phyloP scores from a whole-genome alignment of 2,797 vertebrate species.

The Ibycter americanus region DNA sequence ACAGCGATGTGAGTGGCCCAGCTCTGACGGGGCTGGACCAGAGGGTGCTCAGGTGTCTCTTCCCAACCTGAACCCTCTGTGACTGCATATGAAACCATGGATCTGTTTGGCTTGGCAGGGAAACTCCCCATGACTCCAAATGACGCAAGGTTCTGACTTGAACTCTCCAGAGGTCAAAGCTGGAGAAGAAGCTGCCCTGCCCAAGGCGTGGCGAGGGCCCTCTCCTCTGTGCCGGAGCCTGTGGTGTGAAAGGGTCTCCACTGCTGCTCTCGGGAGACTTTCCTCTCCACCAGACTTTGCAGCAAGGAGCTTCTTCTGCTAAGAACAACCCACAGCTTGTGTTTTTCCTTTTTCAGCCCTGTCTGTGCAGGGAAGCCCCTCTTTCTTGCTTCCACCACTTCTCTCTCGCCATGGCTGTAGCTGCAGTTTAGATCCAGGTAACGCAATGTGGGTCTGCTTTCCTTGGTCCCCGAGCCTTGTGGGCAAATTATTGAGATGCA shows the following conservation, averaged over 20 bases:
- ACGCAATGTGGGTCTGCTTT: background rate
- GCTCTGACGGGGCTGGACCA: accelerated
- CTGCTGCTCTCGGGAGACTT: background rate
- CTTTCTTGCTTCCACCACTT: background rate
- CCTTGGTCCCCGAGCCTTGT: background rate
- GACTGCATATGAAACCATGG: background rate
- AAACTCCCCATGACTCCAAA: background rate
- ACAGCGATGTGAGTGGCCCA: accelerated
- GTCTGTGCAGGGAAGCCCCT: accelerated
- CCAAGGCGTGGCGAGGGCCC: accelerated
- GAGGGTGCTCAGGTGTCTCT: too few relatives aligned
- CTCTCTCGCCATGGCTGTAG: background rate
- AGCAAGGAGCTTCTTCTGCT: background rate
- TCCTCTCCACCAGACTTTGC: background rate
- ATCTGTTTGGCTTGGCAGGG: background rate
- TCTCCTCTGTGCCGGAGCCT: background rate
- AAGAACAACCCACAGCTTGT: background rate
- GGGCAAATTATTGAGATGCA: background rate
- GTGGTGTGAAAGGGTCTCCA: background rate
- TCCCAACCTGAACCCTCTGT: background rate
- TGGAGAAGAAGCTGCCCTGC: background rate
- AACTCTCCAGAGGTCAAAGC: background rate
- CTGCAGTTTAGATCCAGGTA: background rate
- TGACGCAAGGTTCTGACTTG: background rate
- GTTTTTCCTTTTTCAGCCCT: background rate